Base-by-base conservation (phyloP, 1,140 invertebrate genomes). In the Tetragonula clypearis region DNA sequence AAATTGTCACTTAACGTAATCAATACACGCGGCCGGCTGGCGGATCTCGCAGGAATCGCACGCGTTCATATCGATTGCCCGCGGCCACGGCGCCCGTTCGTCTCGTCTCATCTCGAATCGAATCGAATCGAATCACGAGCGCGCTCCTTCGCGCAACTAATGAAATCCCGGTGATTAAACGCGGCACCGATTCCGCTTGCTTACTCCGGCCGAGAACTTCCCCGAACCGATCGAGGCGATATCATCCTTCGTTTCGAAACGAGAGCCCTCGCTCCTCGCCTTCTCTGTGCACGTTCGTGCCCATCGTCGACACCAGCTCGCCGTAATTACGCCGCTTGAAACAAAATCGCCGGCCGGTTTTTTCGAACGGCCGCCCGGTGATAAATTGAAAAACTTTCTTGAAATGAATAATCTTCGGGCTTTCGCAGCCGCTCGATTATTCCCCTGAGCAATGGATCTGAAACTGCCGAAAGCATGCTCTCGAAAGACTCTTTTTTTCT, bases 121-220 rank as follows among this genome's bases (percentile, higher is more conserved):
- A 83, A 55, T 82, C 72, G 58, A 81, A 82, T 82, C 81, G 60
- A 82, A 82, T 82, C 80, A 82, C 72, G 73, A 69, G 65, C n/a
- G 23, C 69, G 23, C 69, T 83, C 65, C 81, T 83, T 83, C 74
- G 81, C 65, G 62, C 53, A 83, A 83, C 74, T 83, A 83, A 83
- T 83, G 74, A 78, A 83, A 83, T 83, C 81, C 74, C 73, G 73
- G 81, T 78, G 81, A 83, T 83, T 83, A 83, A 83, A 78, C 74
- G 74, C 53, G 74, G 65, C 81, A 58, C 81, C 60, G 81, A 82
- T 77, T 82, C 71, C 62, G 81, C 60, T 69, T 83, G 81, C 81
- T 83, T 83, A 83, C 74, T 35, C 73, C 81, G 58, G 71, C 19
- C 71, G 41, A 69, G 74, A 83, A 78, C 81, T 78, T 83, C 74